A percentile compares a stretch with the other conserved stretches of the same genome.
phyloP scores from a whole-genome alignment of 2,113 vertebrate species.

The Psittacula cyanocephala region DNA sequence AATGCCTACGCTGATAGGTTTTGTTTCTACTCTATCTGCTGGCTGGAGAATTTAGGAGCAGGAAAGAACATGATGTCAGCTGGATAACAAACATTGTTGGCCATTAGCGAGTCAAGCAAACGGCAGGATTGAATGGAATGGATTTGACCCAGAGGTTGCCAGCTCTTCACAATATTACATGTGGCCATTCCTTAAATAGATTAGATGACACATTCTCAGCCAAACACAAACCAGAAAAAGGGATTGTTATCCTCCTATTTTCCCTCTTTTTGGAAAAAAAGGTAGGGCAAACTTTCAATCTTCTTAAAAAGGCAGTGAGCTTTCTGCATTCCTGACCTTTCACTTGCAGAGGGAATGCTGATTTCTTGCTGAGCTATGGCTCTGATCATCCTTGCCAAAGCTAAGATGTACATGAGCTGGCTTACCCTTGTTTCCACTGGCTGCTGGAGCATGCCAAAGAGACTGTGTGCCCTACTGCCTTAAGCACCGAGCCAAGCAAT shows the following conservation, averaged over 20 bases:
- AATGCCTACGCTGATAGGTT: not conserved
- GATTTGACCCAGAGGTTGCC: not conserved
- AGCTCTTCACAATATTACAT: not conserved
- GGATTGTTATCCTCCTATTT: not conserved
- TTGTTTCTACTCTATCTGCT: not conserved
- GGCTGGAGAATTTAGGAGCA: not conserved
- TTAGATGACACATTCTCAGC: not conserved
- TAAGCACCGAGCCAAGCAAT: constrained; percentile 11
- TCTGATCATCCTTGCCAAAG: constrained; percentile 54
- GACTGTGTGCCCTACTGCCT: constrained; percentile 39
- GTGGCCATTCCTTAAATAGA: not conserved
- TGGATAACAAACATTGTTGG: not conserved
- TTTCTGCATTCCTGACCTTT: constrained; percentile 61
- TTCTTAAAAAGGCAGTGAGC: constrained; percentile 40
- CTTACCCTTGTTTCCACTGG: constrained; percentile 48
- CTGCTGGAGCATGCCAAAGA: constrained; percentile 20
- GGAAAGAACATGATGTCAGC: not conserved
- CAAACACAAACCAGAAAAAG: not conserved
- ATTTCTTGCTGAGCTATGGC: constrained; percentile 51
- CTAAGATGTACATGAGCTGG: constrained; percentile 36
- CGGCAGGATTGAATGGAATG: not conserved
- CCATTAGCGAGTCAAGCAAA: not conserved
- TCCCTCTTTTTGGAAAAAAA: not conserved
- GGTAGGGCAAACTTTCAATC: not conserved
- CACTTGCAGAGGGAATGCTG: constrained; percentile 47